A percentile compares a stretch with the other conserved stretches of the same genome.
Conservation (phyloP, 2,888 invertebrate genomes). For the Anoplius nigerrimus region DNA sequence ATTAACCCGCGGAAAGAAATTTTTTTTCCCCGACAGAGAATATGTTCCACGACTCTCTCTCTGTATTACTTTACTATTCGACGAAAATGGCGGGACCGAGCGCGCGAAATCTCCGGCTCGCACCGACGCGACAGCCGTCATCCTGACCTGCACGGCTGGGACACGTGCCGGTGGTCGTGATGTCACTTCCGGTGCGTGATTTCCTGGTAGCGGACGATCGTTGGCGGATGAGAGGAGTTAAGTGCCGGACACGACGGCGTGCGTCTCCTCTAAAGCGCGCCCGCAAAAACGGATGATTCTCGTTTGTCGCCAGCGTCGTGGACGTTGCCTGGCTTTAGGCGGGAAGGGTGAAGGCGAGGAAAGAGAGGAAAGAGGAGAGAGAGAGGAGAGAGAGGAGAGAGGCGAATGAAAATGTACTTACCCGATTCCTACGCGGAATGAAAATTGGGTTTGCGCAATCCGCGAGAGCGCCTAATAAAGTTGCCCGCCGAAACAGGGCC, state of each 20-base stretch:
- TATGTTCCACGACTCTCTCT: no score
- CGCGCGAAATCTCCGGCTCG: constrained; percentile 6
- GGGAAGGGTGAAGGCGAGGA: background rate
- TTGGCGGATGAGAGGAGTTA: constrained; percentile 59
- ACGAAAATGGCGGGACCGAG: no score
- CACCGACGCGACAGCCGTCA: constrained; percentile 9
- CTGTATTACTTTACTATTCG: no score
- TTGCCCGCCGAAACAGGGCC: no score
- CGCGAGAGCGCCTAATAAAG: no score
- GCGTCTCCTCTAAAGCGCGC: constrained; percentile 21
- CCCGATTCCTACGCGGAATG: background rate
- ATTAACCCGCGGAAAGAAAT: no score
- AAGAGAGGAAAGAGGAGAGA: background rate
- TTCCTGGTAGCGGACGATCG: constrained; percentile 57
- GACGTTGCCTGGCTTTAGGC: background rate
- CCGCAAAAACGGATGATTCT: constrained; percentile 7
- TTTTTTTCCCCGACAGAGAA: background rate
- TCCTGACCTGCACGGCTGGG: constrained; percentile 40
- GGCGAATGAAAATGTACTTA: background rate
- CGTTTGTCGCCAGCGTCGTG: background rate
- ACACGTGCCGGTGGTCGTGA: constrained; percentile 50
- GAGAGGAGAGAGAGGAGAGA: background rate
- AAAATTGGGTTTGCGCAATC: no score
- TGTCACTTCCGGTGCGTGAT: constrained; percentile 60
- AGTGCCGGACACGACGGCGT: constrained; percentile 51